These are phyloP conservation scores for Parauchenoglanis ngamensis DNA, from an alignment of 2,797 vertebrate genomes.

Conservation along the genomic window DNA sequence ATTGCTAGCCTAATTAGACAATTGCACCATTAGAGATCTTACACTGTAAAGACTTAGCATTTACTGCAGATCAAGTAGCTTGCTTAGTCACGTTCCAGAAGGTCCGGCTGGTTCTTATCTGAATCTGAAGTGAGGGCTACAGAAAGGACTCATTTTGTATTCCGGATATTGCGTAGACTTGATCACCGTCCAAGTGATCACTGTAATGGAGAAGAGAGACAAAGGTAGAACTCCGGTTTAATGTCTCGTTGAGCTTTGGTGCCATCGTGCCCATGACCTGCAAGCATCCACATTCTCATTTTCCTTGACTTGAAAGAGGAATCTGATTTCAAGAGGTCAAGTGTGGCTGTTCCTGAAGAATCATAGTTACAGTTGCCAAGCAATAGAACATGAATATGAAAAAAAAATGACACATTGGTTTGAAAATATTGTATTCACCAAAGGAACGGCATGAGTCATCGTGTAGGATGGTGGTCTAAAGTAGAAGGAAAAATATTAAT, in stretches of 20 bases:
- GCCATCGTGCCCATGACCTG: neutral
- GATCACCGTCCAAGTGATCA: slow-evolving; percentile 60
- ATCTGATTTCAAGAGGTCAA: neutral
- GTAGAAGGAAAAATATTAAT: slow-evolving; percentile 1
- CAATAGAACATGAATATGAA: neutral
- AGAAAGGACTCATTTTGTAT: neutral
- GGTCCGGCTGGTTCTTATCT: neutral
- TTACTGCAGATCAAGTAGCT: neutral
- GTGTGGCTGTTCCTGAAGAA: neutral
- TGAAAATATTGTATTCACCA: neutral
- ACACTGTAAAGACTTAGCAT: neutral
- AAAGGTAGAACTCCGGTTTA: no score
- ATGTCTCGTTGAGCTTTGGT: neutral
- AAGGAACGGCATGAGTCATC: slow-evolving; percentile 21
- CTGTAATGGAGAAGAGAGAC: slow-evolving; percentile 60
- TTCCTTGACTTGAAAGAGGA: neutral
- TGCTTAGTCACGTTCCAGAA: neutral
- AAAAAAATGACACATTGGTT: neutral
- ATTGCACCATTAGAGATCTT: neutral
- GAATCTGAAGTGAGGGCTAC: no score
- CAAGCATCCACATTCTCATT: neutral
- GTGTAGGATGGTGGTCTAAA: slow-evolving; percentile 21
- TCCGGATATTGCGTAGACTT: neutral
- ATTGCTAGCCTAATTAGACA: neutral
- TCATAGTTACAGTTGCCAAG: slow-evolving; percentile 13